Base-by-base conservation (phyloP, 2,113 vertebrate species). In the Leucopsar rothschildi region DNA sequence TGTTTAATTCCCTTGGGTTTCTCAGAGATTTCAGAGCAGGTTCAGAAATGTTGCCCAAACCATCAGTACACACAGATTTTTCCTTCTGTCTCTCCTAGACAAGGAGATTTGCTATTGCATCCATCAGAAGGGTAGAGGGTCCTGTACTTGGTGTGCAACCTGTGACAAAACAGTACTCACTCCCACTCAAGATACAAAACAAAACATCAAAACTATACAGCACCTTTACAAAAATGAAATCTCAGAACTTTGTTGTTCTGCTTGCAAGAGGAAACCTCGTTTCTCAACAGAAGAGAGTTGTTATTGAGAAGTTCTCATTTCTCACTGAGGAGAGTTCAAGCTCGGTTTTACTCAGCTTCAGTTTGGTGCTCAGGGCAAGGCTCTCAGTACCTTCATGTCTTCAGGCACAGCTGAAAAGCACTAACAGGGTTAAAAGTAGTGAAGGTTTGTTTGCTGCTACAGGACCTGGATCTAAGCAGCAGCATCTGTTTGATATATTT, bases 1-100 rank as follows among this genome's bases (percentile, higher is more conserved):
- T 31, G 72, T 86, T 95, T 90, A 77, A 88, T 90, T 93, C 88
- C 56, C 50, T 44, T 73, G 85, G 47, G 79, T 29, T 88, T 88
- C 55, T 49, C 76, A 10, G 59, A 85, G 59, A 50, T 72, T 64
- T 86, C 66, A 88, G 82, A 65, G 59, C 1, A 1, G 88, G 25
- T 86, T 93, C 53, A 69, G 75, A 88, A 82, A 49, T 0, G 0
- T 55, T 11, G 11, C 59, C 68, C 79, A 63, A 72, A 77, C 7
- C 2, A 2, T 10, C 35, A 56, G 14, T 21, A 39, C 55, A 53
- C 14, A 8, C 42, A 50, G 42, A 42, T 59, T 42, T 80, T 35
- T 60, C 31, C 35, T 47, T 68, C 27, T 76, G n/a, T 39, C 6
- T 50, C 13, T 37, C 31, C 44, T 11, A 68, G 17, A 31, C 25